phyloP scores from a whole-genome alignment of 2,888 invertebrate genomes.

The Tenthredo livida region DNA sequence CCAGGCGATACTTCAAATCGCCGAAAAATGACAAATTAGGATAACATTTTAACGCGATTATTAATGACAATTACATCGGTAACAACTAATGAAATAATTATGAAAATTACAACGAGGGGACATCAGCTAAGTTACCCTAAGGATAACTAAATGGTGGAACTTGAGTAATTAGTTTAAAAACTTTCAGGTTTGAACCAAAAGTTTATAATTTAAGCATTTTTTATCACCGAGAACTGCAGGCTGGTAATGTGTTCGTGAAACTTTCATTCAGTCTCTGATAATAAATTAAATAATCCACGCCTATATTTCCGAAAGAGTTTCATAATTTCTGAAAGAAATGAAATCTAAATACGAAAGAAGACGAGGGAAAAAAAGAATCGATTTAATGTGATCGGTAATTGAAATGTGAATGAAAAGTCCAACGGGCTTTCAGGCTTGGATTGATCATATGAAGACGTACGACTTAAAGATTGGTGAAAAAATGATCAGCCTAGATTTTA shows the following conservation, averaged over 20 bases:
- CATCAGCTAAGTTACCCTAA: neutral
- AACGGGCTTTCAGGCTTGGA: neutral
- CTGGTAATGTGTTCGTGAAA: constrained; percentile 8
- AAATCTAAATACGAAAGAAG: neutral
- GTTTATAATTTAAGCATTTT: neutral
- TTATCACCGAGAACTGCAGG: neutral
- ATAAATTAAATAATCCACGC: neutral
- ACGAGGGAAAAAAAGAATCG: neutral
- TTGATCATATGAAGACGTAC: constrained; percentile 33
- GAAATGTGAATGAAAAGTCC: neutral
- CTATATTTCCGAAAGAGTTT: neutral
- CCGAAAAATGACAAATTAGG: constrained; percentile 7
- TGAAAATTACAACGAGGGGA: neutral
- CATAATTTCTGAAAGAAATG: neutral
- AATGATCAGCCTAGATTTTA: neutral
- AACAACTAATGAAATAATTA: neutral
- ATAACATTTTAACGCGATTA: constrained; percentile 22
- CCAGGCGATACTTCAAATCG: constrained; percentile 16
- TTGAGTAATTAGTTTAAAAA: neutral
- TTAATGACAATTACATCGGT: constrained; percentile 11
- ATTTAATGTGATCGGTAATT: neutral
- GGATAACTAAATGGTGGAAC: constrained; percentile 2
- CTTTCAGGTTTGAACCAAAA: constrained; percentile 2
- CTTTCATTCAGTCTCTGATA: neutral
- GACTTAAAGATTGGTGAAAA: constrained; percentile 14